phyloP scores from a whole-genome alignment of 2,888 invertebrate genomes.

The Lasioglossum marginatum region DNA sequence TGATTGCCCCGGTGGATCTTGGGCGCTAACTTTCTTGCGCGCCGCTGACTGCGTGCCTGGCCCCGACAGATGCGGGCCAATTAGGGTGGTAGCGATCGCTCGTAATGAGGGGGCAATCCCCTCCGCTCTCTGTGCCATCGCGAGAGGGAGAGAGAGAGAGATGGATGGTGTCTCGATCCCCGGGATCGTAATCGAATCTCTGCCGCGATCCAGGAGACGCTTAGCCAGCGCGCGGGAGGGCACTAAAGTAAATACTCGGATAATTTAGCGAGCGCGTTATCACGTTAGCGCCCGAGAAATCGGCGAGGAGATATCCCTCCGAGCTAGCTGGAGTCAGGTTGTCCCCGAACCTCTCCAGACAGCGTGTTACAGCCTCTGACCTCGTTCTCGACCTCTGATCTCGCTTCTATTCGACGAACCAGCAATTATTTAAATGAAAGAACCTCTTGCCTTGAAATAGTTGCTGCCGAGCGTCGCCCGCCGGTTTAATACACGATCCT shows the following conservation, averaged over 20 bases:
- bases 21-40: slow-evolving; percentile 51
- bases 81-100: slow-evolving; percentile 56
- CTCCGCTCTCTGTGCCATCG: not conserved
- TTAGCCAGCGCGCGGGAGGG: not conserved
- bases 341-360: not conserved
- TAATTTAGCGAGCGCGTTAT: slow-evolving; percentile 28
- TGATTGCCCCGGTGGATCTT: slow-evolving; percentile 39
- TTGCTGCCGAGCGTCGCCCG: not conserved
- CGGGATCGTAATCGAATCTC: slow-evolving; percentile 37
- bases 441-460: slow-evolving; percentile 9
- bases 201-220: not conserved
- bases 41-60: slow-evolving; percentile 27
- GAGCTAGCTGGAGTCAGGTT: not conserved
- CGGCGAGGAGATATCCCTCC: not conserved
- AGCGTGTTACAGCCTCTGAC: not conserved
- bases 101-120: slow-evolving; percentile 39
- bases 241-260: slow-evolving; percentile 17
- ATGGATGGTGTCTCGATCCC: slow-evolving; percentile 27
- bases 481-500: too few species aligned
- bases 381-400: too few species aligned
- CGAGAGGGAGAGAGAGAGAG: not conserved
- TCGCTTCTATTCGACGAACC: slow-evolving; percentile 4
- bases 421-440: slow-evolving; percentile 43
- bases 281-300: not conserved
- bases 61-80: slow-evolving; percentile 51